These are phyloP conservation scores for Spinus pinus DNA, from an alignment of 2,797 vertebrate genomes.

Conservation along the genomic window DNA sequence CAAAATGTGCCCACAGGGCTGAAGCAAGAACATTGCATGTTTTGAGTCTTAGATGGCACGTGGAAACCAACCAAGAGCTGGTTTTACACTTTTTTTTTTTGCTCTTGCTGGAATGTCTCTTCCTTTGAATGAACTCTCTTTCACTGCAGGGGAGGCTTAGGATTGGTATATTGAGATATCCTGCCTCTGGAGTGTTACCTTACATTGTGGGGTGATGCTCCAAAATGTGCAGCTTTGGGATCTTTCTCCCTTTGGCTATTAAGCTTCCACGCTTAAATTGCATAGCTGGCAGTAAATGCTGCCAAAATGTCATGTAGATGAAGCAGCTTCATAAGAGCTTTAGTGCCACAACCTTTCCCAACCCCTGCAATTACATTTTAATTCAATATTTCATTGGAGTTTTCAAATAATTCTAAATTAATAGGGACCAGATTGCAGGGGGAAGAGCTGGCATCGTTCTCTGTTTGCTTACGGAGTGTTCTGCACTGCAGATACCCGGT, in stretches of 20 bases:
- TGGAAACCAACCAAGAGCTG: neutral
- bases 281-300: constrained; percentile 20
- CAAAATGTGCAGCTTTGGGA: neutral
- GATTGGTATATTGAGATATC: neutral
- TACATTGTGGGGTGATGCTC: neutral
- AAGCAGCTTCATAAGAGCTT: constrained; percentile 39
- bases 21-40: neutral
- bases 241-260: neutral
- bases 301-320: constrained; percentile 43
- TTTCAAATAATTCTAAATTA: constrained; percentile 67
- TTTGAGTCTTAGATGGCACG: neutral
- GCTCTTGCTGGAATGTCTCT: neutral
- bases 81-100: neutral
- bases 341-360: constrained; percentile 56
- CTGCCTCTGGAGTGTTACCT: neutral
- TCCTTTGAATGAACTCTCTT: neutral
- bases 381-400: constrained; percentile 65
- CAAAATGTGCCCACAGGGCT: neutral
- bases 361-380: constrained; percentile 59
- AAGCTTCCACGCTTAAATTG: neutral
- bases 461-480: constrained; percentile 18
- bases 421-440: constrained; percentile 53
- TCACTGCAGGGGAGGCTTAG: neutral
- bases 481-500: constrained; percentile 19
- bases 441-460: constrained; percentile 17